Evolutionary conservation across 2,888 invertebrate genomes (phyloP), one percentile per base, ranked within the genome.

Genomic region (Chymomyza amoena): DNA sequence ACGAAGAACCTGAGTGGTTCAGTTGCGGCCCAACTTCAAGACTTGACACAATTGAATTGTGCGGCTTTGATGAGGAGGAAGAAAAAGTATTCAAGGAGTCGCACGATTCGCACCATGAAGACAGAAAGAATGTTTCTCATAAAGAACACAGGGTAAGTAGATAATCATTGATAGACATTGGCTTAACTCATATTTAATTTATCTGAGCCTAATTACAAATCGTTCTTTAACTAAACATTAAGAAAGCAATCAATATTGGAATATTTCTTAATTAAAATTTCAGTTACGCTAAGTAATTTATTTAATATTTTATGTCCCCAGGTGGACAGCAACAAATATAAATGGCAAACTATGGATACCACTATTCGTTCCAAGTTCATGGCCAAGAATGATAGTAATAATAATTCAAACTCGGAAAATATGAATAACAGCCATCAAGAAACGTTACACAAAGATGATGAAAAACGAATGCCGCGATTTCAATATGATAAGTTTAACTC

Each of bases 1-100:
- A 79, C 68, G 91, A 91, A 13, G 91, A 91, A 65, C 91, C 91
- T 0, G 91, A 91, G 64, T 91, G 91, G 91, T 91, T 91, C 68
- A 91, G 91, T 67, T 90, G 90, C 72, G 91, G 91, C 6, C 91
- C 91, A 28, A 91, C 90, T 32, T 91, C 91, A 4, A 82, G 91
- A 60, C 79, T 91, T 61, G 91, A 91, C 69, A 90, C 90, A 9
- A 91, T 91, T 60, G 91, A 91, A 63, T 66, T 91, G 54, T 90
- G 90, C 67, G 91, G 91, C 1, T 91, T 91, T 59, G 88, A 90
- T 75, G 91, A 91, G 69, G 90, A 90, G 0, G 89, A 90, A 61
- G 87, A 88, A 7, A 74, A 66, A 28, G 65, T 69, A 72, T 60
- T 76, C 0, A 75, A 75, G 16, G 83, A 86, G 39, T 73, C 71